Evolutionary conservation across 2,113 vertebrate genomes (phyloP).

Genomic region (Rhinolophus ferrumequinum): DNA sequence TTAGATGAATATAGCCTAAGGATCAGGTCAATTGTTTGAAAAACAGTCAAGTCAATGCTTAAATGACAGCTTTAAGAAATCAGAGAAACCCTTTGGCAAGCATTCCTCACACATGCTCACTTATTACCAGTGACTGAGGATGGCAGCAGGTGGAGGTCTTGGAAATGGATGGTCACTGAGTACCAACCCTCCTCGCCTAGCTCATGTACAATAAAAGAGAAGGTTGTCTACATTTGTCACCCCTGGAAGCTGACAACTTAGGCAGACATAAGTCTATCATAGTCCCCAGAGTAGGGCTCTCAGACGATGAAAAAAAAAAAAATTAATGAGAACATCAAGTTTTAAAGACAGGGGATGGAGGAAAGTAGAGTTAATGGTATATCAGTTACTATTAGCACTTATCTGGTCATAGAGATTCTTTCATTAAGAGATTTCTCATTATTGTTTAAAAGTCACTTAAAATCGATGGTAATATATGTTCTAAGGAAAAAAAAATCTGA

Average conservation of each 20-base stretch:
- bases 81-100: not conserved
- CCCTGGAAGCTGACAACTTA: constrained; percentile 42
- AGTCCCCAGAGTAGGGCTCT: constrained; percentile 61
- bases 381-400: constrained; percentile 66
- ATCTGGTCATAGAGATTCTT: constrained; percentile 65
- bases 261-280: constrained; percentile 48
- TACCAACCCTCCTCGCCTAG: not conserved
- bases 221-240: constrained; percentile 43
- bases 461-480: constrained; percentile 69
- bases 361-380: constrained; percentile 58
- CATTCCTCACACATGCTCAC: not conserved
- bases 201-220: constrained; percentile 56
- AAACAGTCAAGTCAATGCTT: constrained; percentile 8
- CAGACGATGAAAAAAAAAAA: constrained; percentile 37
- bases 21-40: not conserved
- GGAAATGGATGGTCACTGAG: not conserved
- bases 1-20: constrained; percentile 12
- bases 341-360: constrained; percentile 56
- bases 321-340: constrained; percentile 58
- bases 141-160: not conserved
- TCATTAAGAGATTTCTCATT: constrained; percentile 76
- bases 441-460: constrained; percentile 80
- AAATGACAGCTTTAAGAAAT: constrained; percentile 32
- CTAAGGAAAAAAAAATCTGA: constrained; percentile 65
- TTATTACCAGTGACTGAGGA: not conserved